Evolutionary conservation across 1,140 invertebrate species (phyloP).

Genomic region (Zophobas atratus): DNA sequence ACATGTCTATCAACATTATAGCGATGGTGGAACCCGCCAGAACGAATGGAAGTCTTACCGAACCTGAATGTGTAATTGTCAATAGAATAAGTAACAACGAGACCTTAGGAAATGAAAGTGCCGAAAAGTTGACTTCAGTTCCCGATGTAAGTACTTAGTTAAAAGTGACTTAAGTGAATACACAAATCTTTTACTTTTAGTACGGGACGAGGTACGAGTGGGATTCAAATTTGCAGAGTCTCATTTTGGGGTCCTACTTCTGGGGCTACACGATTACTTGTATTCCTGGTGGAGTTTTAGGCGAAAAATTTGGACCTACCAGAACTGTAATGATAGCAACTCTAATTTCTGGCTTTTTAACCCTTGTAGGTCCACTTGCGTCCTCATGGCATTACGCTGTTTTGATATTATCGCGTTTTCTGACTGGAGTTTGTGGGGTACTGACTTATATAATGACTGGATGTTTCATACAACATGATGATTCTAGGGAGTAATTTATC

Average conservation of each 20-base stretch:
- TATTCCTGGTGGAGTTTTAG: constrained; percentile 64
- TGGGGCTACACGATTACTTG: constrained; percentile 71
- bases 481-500: constrained; percentile 79
- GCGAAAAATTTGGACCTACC: constrained; percentile 69
- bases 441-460: constrained; percentile 59
- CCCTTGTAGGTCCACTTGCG: constrained; percentile 77
- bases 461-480: neutral
- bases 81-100: neutral
- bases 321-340: constrained; percentile 80
- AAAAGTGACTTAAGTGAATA: too few relatives aligned
- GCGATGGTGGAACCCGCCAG: too few relatives aligned
- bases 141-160: constrained; percentile 12
- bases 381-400: constrained; percentile 75
- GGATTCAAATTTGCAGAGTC: constrained; percentile 75
- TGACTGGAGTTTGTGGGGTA: constrained; percentile 79
- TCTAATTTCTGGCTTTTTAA: constrained; percentile 79
- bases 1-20: too few relatives aligned
- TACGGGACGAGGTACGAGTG: constrained; percentile 72
- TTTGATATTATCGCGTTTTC: constrained; percentile 75
- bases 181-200: constrained; percentile 56
- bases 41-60: too few relatives aligned
- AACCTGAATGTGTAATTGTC: too few relatives aligned
- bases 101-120: neutral
- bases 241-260: constrained; percentile 79
- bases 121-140: neutral